phyloP scores from a whole-genome alignment of 2,888 invertebrate genomes.

The Rotaria sp. region DNA sequence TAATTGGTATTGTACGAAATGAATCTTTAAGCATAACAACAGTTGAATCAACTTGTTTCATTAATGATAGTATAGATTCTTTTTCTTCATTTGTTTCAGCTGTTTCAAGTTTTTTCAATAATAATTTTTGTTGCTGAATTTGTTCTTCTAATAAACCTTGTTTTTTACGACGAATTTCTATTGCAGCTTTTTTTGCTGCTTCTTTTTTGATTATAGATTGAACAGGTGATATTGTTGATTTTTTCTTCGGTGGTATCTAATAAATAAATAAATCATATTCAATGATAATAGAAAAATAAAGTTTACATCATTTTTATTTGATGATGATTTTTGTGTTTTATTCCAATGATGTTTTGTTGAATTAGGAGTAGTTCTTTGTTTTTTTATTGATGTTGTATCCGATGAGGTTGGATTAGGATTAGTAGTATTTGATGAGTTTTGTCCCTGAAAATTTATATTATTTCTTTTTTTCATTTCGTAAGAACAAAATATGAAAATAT shows the following conservation, averaged over 20 bases:
- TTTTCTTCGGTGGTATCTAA: background rate
- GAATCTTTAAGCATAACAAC: background rate
- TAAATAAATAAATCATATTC: background rate
- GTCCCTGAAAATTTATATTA: background rate
- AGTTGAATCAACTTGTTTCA: background rate
- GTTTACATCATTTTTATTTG: background rate
- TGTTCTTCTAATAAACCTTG: constrained; percentile 23
- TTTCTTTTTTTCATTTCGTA: background rate
- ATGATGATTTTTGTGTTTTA: background rate
- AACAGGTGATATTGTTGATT: background rate
- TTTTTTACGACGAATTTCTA: constrained; percentile 21
- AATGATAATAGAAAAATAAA: background rate
- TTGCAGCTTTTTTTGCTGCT: background rate
- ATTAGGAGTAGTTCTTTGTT: background rate
- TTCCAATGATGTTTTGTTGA: background rate
- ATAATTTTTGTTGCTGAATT: constrained; percentile 28
- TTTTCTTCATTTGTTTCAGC: background rate
- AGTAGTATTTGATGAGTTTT: background rate
- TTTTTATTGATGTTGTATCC: background rate
- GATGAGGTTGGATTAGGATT: background rate
- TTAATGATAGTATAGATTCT: background rate
- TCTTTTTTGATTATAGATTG: background rate
- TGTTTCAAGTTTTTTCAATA: constrained; percentile 17
- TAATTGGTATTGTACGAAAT: background rate
- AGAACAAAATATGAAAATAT: background rate